phyloP scores from a whole-genome alignment of 2,888 invertebrate genomes.

The Drosophila mimetica region DNA sequence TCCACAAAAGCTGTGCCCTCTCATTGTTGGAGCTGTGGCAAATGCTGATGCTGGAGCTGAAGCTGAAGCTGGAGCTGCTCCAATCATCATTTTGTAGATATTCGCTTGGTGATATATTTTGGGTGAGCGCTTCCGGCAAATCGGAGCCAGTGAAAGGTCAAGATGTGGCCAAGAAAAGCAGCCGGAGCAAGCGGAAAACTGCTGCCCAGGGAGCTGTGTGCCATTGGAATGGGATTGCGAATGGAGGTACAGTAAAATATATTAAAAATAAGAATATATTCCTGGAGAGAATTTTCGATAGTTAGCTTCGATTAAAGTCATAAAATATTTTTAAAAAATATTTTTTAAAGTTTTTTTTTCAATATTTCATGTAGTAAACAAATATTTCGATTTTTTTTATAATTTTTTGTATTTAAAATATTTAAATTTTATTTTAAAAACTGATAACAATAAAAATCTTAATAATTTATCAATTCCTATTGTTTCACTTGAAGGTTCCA shows the following conservation, averaged over 20 bases:
- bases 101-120: constrained; percentile 79
- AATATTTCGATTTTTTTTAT: not conserved
- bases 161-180: constrained; percentile 70
- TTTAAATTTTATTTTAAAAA: too few species aligned
- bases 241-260: not conserved
- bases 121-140: constrained; percentile 78
- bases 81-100: constrained; percentile 75
- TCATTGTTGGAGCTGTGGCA: constrained; percentile 63
- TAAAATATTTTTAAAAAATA: not conserved
- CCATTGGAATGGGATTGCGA: constrained; percentile 43
- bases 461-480: too few species aligned
- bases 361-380: not conserved
- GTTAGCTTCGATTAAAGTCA: not conserved
- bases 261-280: too few species aligned
- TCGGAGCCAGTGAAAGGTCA: constrained; percentile 73
- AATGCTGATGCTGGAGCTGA: constrained; percentile 12
- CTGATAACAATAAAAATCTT: too few species aligned
- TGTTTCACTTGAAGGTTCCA: not conserved
- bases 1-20: constrained; percentile 24
- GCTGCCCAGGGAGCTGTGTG: constrained; percentile 70
- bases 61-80: constrained; percentile 54
- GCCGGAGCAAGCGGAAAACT: constrained; percentile 48
- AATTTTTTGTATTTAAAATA: too few species aligned
- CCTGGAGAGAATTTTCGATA: not conserved
- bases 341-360: not conserved